These are phyloP conservation scores for Carollia perspicillata DNA, from an alignment of 2,113 vertebrate genomes.

Conservation along the genomic window DNA sequence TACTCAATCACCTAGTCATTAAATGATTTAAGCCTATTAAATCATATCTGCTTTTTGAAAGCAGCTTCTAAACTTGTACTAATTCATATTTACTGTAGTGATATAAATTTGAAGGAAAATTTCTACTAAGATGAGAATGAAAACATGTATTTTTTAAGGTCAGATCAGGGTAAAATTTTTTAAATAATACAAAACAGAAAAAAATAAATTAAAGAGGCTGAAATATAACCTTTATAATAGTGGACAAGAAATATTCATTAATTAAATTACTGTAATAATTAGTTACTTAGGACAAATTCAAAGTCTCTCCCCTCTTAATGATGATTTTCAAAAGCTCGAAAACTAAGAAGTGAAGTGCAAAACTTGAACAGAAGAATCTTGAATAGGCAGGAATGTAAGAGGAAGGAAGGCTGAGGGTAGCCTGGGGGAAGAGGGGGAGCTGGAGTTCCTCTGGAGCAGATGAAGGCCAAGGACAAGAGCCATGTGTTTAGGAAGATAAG, in stretches of 20 bases:
- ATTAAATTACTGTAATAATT: neutral
- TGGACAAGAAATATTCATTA: neutral
- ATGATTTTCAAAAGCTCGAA: neutral
- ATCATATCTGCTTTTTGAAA: neutral
- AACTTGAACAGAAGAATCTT: neutral
- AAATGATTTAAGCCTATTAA: neutral
- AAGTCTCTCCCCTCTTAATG: neutral
- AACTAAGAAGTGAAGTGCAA: neutral
- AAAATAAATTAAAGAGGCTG: neutral
- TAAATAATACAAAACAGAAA: neutral
- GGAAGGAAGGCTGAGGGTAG: conserved; percentile 43
- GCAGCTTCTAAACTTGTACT: neutral
- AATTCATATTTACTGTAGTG: neutral
- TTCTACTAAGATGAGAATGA: neutral
- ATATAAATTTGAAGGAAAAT: conserved; percentile 7
- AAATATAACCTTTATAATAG: neutral
- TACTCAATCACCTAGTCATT: neutral
- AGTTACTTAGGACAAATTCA: neutral
- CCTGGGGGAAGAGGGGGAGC: neutral
- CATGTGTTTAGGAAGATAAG: conserved; percentile 14
- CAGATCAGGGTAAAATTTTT: neutral
- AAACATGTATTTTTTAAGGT: neutral
- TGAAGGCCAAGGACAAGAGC: neutral
- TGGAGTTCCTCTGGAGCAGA: neutral
- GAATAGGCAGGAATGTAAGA: neutral